Percentiles rank a stretch among this genome's conserved stretches.
These are phyloP conservation scores for Vulpes vulpes DNA, from an alignment of 2,113 vertebrate genomes.

Conservation along the genomic window DNA sequence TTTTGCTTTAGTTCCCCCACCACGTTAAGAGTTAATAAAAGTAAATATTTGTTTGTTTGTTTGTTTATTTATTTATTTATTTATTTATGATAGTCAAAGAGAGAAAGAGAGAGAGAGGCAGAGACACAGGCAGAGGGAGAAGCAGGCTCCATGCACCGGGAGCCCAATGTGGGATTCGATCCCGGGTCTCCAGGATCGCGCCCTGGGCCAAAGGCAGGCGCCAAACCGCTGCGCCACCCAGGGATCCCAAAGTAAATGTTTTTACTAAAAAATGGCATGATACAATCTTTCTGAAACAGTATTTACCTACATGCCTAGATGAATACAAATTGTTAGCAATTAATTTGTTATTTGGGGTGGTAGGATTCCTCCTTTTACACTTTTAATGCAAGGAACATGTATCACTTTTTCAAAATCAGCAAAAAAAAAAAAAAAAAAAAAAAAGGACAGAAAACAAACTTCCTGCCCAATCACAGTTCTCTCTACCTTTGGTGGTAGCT, in stretches of 20 bases:
- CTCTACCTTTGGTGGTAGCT: not conserved
- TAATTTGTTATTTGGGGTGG: constrained; percentile 3
- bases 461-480: not conserved
- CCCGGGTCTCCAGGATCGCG: no score
- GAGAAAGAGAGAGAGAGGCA: no score
- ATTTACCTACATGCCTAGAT: not conserved
- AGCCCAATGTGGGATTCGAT: no score
- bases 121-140: no score
- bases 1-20: not conserved
- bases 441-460: not conserved
- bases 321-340: not conserved
- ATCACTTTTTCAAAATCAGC: not conserved
- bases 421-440: not conserved
- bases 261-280: constrained; percentile 12
- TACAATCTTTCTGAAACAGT: constrained; percentile 27
- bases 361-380: not conserved
- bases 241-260: not conserved
- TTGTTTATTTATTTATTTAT: no score
- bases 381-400: not conserved
- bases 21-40: not conserved
- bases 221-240: no score
- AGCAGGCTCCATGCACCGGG: no score
- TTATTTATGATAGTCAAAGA: no score
- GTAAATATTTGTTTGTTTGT: not conserved
- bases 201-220: no score